phyloP scores from a whole-genome alignment of 2,797 vertebrate genomes.

The Ctenochaetus hawaiiensis region DNA sequence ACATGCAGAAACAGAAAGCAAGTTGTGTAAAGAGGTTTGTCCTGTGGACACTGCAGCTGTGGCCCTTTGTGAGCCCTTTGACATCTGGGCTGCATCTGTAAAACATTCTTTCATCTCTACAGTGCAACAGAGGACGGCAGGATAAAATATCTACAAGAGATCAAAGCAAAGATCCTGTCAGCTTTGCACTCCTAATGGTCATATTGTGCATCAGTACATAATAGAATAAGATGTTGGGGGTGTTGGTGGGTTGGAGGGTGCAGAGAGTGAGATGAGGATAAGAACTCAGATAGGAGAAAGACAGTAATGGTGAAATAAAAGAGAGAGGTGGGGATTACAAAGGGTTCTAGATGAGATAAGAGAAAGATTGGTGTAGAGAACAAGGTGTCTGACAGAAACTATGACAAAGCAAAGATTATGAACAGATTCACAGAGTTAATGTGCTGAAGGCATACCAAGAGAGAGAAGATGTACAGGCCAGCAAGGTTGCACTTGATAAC shows the following conservation, averaged over 20 bases:
- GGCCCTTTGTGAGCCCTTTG: conserved; percentile 42
- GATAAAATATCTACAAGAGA: conserved; percentile 62
- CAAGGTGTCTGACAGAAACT: conserved; percentile 37
- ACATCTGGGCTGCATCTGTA: conserved; percentile 41
- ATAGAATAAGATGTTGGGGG: conserved; percentile 47
- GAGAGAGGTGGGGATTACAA: conserved; percentile 35
- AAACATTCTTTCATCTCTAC: conserved; percentile 45
- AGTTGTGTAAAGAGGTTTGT: conserved; percentile 28
- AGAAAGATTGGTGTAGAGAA: conserved; percentile 14
- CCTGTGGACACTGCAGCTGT: conserved; percentile 15
- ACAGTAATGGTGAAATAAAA: conserved; percentile 46
- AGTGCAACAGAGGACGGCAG: conserved; percentile 35
- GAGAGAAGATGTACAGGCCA: conserved; percentile 2
- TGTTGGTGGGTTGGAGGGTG: too few species aligned
- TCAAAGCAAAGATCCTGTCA: conserved; percentile 60
- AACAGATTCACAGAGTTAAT: conserved; percentile 17
- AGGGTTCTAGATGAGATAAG: conserved; percentile 38
- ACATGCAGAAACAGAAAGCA: not conserved
- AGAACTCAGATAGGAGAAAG: conserved; percentile 21
- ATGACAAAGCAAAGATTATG: conserved; percentile 21
- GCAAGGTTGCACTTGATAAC: conserved; percentile 5
- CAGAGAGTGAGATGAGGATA: conserved; percentile 30
- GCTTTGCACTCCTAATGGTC: conserved; percentile 62
- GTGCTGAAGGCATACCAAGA: conserved; percentile 4
- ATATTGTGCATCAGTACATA: conserved; percentile 46